A percentile compares a stretch with the other conserved stretches of the same genome.
phyloP scores from a whole-genome alignment of 2,113 vertebrate species.

The Gracilinanus agilis region DNA sequence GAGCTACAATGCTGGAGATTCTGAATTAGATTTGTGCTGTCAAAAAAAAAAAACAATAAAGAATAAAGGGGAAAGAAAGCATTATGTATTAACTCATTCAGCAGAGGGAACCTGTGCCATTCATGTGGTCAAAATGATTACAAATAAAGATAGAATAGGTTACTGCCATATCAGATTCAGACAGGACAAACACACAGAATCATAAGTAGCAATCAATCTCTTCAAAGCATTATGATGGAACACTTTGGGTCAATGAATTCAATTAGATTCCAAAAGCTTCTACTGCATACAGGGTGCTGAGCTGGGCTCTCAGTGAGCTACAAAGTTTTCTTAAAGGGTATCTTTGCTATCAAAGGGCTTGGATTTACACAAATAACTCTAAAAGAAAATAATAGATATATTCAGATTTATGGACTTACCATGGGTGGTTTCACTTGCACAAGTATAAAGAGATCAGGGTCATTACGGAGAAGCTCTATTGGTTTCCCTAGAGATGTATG shows the following conservation, averaged over 20 bases:
- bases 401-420: neutral
- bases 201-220: neutral
- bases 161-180: neutral
- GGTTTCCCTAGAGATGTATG: neutral
- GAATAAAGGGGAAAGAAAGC: slow-evolving; percentile 49
- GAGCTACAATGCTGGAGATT: neutral
- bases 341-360: neutral
- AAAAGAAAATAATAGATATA: neutral
- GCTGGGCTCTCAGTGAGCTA: neutral
- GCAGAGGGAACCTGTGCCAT: neutral
- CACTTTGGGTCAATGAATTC: neutral
- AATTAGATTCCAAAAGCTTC: neutral
- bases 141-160: slow-evolving; percentile 3
- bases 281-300: neutral
- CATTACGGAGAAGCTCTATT: neutral
- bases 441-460: neutral
- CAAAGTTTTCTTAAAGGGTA: neutral
- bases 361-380: neutral
- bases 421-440: neutral
- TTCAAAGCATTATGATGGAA: neutral
- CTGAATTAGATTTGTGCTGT: slow-evolving; percentile 24
- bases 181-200: slow-evolving; percentile 9
- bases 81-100: neutral
- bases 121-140: slow-evolving; percentile 19
- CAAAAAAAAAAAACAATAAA: neutral